Base-by-base conservation (phyloP, 2,888 invertebrate genomes). In the Athalia circularis region DNA sequence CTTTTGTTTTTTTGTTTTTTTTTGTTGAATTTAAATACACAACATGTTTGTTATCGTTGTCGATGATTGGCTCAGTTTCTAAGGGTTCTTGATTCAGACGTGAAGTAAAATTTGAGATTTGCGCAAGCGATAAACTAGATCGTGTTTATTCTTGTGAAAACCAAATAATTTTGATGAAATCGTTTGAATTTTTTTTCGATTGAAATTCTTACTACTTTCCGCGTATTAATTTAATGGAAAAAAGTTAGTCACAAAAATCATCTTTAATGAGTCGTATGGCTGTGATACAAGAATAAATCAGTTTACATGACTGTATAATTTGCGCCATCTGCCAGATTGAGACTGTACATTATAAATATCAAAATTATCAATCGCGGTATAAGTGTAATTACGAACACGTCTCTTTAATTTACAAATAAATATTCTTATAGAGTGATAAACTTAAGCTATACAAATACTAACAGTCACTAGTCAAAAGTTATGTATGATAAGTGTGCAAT, bases 241-340 rank as follows among this genome's bases (percentile, higher is more conserved):
- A 75, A 68, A 77, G 61, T 77, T 77, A 57, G 68, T 77, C 61
- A 62, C 62, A 64, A 75, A 29, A 75, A 64, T 62, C 62, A 75
- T 75, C 13, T 29, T 57, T 70, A 77, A 77, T 61, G 70, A 77
- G 68, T 77, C 77, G 70, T 68, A 77, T 68, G 77, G 77, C 77
- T 77, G 77, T 77, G 77, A 77, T 77, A 77, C 50, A 52, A 62
- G 15, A 75, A 67, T 50, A 43, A 72, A 72, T 75, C 75, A 75
- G 75, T 62, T 62, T 61, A 64, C 62, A 62, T 62, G 75, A 75
- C 62, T 75, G 74, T 75, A 75, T 75, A 62, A 75, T 75, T 75
- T 75, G 61, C 62, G 50, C 75, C 45, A 62, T 64, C 62, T 50
- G 64, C 75, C 75, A 75, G 75, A 62, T 75, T 29, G 62, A 62